Evolutionary conservation across 1,140 invertebrate species (phyloP).

Genomic region (Bombus impatiens): DNA sequence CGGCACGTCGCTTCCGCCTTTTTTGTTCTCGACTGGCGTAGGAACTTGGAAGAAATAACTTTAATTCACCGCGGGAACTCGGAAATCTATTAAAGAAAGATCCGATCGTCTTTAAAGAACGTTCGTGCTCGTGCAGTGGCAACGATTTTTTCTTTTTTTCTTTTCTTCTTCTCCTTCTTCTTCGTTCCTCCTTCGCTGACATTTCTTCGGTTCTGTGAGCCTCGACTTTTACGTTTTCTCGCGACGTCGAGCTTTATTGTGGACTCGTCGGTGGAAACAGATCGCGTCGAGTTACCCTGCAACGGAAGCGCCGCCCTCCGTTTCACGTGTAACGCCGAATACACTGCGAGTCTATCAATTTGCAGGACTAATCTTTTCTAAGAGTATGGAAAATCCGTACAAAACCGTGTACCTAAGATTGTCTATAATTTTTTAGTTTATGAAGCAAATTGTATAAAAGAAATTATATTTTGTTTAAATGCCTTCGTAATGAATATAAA

Average conservation of each 20-base stretch:
- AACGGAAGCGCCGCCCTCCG: background rate
- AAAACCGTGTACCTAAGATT: background rate
- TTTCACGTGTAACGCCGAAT: background rate
- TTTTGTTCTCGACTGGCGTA: background rate
- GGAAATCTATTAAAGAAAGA: conserved; percentile 47
- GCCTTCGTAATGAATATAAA: too few relatives aligned
- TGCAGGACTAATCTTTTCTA: background rate
- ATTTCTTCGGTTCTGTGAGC: background rate
- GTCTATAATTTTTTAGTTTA: background rate
- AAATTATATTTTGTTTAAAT: too few relatives aligned
- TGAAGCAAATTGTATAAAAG: background rate
- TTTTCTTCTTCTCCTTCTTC: background rate
- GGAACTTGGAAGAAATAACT: conserved; percentile 40
- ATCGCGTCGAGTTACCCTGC: background rate
- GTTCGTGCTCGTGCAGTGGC: conserved; percentile 40
- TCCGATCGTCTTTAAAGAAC: conserved; percentile 43
- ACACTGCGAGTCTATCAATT: background rate
- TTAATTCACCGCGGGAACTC: conserved; percentile 28
- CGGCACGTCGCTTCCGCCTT: conserved; percentile 3
- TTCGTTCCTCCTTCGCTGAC: too few relatives aligned
- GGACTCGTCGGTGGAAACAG: background rate
- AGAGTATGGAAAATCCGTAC: background rate
- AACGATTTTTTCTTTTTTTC: conserved; percentile 22
- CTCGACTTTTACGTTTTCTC: background rate
- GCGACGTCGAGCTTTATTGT: conserved; percentile 19